These are phyloP conservation scores for Nesoenas mayeri DNA, from an alignment of 2,113 vertebrate genomes.

Conservation along the genomic window DNA sequence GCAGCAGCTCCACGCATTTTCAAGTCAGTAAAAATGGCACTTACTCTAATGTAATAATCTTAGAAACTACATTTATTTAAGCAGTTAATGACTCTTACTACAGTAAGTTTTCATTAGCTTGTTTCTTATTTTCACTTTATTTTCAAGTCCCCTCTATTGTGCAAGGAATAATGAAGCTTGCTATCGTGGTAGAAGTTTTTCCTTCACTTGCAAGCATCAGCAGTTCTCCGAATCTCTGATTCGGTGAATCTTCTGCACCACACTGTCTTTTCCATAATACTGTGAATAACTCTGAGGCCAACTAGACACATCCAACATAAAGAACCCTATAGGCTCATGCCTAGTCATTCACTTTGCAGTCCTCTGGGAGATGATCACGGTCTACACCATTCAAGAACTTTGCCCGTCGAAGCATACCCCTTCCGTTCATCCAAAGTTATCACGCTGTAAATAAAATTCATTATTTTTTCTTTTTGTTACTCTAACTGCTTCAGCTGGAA, in stretches of 20 bases:
- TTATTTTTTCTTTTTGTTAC: background rate
- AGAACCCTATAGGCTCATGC: accelerated
- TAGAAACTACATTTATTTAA: constrained; percentile 42
- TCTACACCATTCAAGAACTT: background rate
- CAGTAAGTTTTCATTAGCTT: constrained; percentile 47
- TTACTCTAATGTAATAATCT: constrained; percentile 33
- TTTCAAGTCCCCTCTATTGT: background rate
- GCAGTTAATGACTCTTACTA: constrained; percentile 12
- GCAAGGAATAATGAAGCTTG: background rate
- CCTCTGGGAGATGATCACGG: background rate
- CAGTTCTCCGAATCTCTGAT: background rate
- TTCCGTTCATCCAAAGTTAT: background rate
- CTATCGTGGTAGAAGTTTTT: background rate
- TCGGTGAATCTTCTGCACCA: background rate
- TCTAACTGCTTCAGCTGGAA: background rate
- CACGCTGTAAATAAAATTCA: background rate
- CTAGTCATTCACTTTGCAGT: background rate
- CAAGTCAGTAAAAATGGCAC: background rate
- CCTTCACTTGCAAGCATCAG: background rate
- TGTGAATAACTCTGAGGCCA: accelerated
- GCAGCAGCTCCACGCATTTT: background rate
- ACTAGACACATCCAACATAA: background rate
- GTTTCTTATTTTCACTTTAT: constrained; percentile 17
- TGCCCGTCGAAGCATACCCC: background rate
- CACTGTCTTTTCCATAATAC: background rate